These are phyloP conservation scores for Lophura nycthemera DNA, from an alignment of 2,113 vertebrate genomes.

Conservation along the genomic window DNA sequence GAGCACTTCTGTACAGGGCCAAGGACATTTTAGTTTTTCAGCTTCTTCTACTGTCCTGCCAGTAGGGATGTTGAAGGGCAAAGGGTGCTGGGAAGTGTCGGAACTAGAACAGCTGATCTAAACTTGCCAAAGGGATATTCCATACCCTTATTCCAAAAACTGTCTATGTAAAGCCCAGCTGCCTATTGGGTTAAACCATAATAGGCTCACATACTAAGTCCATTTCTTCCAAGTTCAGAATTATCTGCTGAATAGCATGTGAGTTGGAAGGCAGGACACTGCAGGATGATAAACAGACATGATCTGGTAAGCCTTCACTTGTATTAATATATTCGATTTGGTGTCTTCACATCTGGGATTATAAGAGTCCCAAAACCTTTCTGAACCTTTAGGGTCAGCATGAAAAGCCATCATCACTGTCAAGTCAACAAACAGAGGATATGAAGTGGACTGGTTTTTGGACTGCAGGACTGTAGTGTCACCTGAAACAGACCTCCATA, in stretches of 20 bases:
- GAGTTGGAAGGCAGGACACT: background rate
- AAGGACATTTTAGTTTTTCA: too few relatives aligned
- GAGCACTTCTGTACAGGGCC: too few relatives aligned
- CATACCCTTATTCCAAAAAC: too few relatives aligned
- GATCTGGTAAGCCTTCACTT: background rate
- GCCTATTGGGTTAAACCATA: too few relatives aligned
- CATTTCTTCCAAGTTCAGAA: background rate
- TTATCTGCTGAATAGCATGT: background rate
- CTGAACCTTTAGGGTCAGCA: background rate
- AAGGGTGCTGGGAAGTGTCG: too few relatives aligned
- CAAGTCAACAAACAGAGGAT: background rate
- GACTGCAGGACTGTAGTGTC: background rate
- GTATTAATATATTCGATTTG: background rate
- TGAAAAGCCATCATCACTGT: background rate
- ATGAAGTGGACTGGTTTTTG: background rate
- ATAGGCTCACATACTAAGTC: background rate
- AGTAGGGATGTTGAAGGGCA: too few relatives aligned
- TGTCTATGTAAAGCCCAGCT: too few relatives aligned
- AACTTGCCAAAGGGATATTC: too few relatives aligned
- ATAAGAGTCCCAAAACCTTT: background rate
- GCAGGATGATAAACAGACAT: background rate
- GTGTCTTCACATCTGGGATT: background rate
- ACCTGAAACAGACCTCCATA: background rate
- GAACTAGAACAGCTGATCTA: too few relatives aligned
- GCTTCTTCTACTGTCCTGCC: too few relatives aligned